Conservation (phyloP, 2,113 vertebrate species). For the Lanius collurio region DNA sequence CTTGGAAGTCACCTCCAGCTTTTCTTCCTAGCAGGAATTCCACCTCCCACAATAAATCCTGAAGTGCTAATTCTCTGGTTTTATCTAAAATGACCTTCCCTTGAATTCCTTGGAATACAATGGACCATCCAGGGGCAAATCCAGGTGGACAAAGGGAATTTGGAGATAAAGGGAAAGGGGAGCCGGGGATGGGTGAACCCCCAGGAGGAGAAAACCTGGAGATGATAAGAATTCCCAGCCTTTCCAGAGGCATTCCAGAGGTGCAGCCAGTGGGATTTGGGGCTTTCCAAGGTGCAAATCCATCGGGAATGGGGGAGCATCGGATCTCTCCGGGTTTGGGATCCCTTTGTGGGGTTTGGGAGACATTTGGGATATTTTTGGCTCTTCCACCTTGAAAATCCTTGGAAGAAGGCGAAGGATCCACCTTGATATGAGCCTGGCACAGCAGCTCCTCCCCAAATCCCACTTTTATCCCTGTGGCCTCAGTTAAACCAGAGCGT, state of each 20-base stretch:
- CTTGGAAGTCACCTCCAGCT: not conserved
- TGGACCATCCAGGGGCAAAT: not conserved
- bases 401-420: not conserved
- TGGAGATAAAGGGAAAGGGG: not conserved
- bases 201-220: not conserved
- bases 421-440: not conserved
- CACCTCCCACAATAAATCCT: not conserved
- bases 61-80: not conserved
- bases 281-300: not conserved
- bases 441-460: not conserved
- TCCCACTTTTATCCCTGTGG: not conserved
- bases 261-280: not conserved
- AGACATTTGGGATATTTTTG: not conserved
- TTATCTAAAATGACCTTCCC: not conserved
- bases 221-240: not conserved
- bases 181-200: not conserved
- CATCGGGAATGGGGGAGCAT: accelerated
- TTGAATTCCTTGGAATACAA: not conserved
- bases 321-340: accelerated
- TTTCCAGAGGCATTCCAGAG: not conserved
- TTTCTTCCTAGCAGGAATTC: not conserved
- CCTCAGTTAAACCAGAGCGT: not conserved
- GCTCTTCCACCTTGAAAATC: not conserved
- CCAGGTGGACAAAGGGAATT: not conserved
- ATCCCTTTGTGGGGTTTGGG: not conserved